Base-by-base conservation (phyloP, 35 echinoderm and acorn worm genomes). In the Acanthaster planci region DNA sequence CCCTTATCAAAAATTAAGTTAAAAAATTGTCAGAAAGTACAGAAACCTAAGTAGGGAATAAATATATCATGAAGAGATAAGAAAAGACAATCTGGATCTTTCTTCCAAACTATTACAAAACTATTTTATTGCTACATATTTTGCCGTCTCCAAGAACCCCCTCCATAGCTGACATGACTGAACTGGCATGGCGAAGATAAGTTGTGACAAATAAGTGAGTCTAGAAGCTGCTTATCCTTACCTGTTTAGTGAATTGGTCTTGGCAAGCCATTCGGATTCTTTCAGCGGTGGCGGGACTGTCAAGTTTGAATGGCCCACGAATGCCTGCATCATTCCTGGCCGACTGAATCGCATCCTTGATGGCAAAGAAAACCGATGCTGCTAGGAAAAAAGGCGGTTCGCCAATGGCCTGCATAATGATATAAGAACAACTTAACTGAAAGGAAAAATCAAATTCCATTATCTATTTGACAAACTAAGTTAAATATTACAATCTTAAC, bases 341-440 rank as follows among this genome's bases (percentile, higher is more conserved):
- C 5, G 90, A 85, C 26, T 51, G 31, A 19, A 97, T 92, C 55
- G 93, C 93, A 52, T 97, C 93, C 51, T 97, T 97, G 81, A 97
- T 97, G 76, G 93, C 93, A 59, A 92, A 97, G 77, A 97, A 97
- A 6, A 92, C 82, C 4, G 89, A 97, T 27, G 93, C 58, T 22
- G 90, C 90, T 15, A 97, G 67, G 51, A 95, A 92, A 2, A 97
- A 77, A 6, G 93, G 93, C 5, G 93, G 93, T 55, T 97, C 93
- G 57, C 93, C 93, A 22, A 97, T 78, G 30, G 89, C 93, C 93
- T 97, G 83, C 34, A 72, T 8, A 67, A 67, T 8, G 32, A 9
- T 2, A 32, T 16, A 67, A 10, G 9, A 12, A 12, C 42, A 47
- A 47, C 42, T 47, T 47, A 12, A 47, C 12, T 47, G 12, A 12